phyloP scores from a whole-genome alignment of 2,888 invertebrate species.

The Syrista parreyssii region DNA sequence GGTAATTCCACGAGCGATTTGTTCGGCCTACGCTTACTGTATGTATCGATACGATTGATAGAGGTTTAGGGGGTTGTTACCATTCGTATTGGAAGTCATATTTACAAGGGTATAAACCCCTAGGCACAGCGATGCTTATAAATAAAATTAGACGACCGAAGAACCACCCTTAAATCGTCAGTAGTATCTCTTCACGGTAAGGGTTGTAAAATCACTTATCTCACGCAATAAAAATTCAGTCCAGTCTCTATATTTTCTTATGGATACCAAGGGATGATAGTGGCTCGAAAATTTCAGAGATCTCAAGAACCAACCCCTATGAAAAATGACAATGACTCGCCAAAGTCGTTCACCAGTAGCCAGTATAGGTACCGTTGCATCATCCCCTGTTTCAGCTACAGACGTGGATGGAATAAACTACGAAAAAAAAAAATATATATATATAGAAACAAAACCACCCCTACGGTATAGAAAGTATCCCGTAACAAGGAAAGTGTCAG shows the following conservation, averaged over 20 bases:
- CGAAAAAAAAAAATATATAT: background rate
- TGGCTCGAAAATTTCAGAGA: background rate
- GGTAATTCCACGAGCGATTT: constrained; percentile 55
- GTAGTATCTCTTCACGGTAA: background rate
- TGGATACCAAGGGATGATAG: background rate
- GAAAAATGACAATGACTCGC: background rate
- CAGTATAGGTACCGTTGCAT: background rate
- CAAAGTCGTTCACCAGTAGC: background rate
- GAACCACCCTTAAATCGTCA: background rate
- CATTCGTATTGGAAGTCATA: constrained; percentile 43
- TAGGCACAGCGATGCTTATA: background rate
- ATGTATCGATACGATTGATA: constrained; percentile 49
- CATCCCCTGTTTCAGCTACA: background rate
- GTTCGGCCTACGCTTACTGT: constrained; percentile 41
- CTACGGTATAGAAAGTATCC: background rate
- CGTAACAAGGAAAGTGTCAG: background rate
- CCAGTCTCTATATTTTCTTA: background rate
- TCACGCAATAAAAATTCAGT: background rate
- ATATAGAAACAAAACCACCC: background rate
- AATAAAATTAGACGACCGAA: background rate
- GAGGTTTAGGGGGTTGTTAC: background rate
- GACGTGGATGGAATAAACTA: background rate
- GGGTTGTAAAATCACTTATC: background rate
- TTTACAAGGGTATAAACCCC: constrained; percentile 16
- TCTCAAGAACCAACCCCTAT: background rate